Percentiles rank a stretch among this genome's conserved stretches.
Conservation (phyloP, 2,113 vertebrate genomes). For the Mustela nigripes region DNA sequence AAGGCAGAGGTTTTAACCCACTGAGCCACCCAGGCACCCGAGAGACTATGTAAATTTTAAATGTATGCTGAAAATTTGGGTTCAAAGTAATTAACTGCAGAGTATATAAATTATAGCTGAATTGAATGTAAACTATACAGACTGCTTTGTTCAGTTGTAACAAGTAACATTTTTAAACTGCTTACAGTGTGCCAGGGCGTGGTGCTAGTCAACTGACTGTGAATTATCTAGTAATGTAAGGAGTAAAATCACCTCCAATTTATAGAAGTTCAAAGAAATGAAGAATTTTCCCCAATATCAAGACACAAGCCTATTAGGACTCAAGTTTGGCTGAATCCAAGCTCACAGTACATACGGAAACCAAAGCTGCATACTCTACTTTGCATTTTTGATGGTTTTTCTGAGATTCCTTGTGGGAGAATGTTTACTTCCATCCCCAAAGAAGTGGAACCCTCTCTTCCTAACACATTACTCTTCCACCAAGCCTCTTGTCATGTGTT, state of each 20-base stretch:
- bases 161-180: background rate
- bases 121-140: background rate
- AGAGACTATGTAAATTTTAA: background rate
- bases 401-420: conserved; percentile 12
- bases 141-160: background rate
- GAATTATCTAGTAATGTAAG: background rate
- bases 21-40: too few species aligned
- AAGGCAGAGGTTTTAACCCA: too few species aligned
- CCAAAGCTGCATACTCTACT: conserved; percentile 7
- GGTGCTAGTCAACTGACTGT: background rate
- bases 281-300: background rate
- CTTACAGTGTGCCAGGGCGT: background rate
- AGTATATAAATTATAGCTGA: background rate
- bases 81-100: background rate
- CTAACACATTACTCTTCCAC: background rate
- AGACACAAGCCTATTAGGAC: background rate
- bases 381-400: background rate
- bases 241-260: background rate
- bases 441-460: background rate
- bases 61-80: background rate
- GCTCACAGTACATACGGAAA: background rate
- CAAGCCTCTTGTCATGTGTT: background rate
- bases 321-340: conserved; percentile 7
- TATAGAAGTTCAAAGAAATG: background rate
- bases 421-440: background rate